Percentiles rank a stretch among this genome's conserved stretches.
Conservation (phyloP, 1,140 invertebrate genomes). For the Scaptomyza pallida region DNA sequence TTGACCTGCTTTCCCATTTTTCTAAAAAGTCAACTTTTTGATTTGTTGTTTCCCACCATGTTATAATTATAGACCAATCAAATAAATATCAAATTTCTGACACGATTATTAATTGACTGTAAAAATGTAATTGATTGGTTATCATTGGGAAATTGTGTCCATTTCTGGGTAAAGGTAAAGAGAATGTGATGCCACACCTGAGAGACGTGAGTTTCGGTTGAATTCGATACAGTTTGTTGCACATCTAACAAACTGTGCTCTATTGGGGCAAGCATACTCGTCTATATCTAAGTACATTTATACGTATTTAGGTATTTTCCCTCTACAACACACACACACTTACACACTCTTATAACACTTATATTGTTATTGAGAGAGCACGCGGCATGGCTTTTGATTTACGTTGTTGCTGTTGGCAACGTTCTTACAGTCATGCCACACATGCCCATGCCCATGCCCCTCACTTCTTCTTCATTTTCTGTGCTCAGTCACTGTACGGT, state of each 20-base stretch:
- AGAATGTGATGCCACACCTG: constrained; percentile 5
- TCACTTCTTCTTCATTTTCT: neutral
- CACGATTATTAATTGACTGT: neutral
- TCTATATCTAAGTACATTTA: constrained; percentile 34
- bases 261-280: neutral
- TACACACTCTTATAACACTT: constrained; percentile 16
- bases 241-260: constrained; percentile 8
- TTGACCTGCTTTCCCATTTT: neutral
- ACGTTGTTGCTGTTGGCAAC: constrained; percentile 46
- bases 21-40: neutral
- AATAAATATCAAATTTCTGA: neutral
- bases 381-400: constrained; percentile 43
- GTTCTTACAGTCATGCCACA: neutral
- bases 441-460: neutral
- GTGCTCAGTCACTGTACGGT: neutral
- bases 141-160: neutral
- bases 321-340: constrained; percentile 4
- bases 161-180: neutral
- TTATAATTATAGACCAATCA: neutral
- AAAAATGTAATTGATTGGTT: constrained; percentile 3
- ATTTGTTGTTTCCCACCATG: neutral
- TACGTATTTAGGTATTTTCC: constrained; percentile 22
- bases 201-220: neutral
- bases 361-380: constrained; percentile 42
- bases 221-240: constrained; percentile 28